Evolutionary conservation across 2,888 invertebrate genomes (phyloP).

Genomic region (Phymatocera aterrima): DNA sequence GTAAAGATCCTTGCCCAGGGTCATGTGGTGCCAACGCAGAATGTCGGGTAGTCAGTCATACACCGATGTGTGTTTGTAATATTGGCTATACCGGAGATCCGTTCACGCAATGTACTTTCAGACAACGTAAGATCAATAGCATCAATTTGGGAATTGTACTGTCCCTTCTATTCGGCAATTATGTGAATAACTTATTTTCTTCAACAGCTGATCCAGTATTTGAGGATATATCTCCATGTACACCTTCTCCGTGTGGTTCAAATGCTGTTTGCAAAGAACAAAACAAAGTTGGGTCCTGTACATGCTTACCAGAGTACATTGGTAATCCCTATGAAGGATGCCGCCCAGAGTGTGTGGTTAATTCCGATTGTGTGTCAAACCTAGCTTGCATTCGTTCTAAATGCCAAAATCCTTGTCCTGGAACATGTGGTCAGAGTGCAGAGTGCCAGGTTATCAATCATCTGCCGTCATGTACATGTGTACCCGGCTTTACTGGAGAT

Average conservation of each 20-base stretch:
- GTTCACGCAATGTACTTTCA: conserved; percentile 76
- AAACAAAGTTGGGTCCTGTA: conserved; percentile 83
- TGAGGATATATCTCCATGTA: conserved; percentile 76
- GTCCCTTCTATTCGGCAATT: background rate
- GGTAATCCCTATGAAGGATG: conserved; percentile 86
- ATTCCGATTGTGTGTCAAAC: conserved; percentile 84
- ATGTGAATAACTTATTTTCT: conserved; percentile 39
- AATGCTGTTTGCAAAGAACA: conserved; percentile 78
- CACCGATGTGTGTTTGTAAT: conserved; percentile 81
- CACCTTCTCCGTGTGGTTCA: conserved; percentile 82
- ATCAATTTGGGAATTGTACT: background rate
- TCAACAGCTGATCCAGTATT: conserved; percentile 60
- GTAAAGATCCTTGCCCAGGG: conserved; percentile 83
- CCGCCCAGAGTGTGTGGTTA: conserved; percentile 87
- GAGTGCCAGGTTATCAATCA: conserved; percentile 87
- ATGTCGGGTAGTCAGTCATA: conserved; percentile 85
- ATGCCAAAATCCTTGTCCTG: conserved; percentile 88
- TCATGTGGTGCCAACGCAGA: conserved; percentile 84
- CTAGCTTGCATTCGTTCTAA: conserved; percentile 87
- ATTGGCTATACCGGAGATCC: conserved; percentile 83
- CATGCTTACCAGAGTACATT: conserved; percentile 85
- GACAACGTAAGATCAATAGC: conserved; percentile 70
- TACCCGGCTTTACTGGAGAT: conserved; percentile 70
- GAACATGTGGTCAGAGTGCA: conserved; percentile 86
- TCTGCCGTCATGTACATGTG: conserved; percentile 78